phyloP scores from a whole-genome alignment of 2,888 invertebrate species.

The Platycheirus rosarum region DNA sequence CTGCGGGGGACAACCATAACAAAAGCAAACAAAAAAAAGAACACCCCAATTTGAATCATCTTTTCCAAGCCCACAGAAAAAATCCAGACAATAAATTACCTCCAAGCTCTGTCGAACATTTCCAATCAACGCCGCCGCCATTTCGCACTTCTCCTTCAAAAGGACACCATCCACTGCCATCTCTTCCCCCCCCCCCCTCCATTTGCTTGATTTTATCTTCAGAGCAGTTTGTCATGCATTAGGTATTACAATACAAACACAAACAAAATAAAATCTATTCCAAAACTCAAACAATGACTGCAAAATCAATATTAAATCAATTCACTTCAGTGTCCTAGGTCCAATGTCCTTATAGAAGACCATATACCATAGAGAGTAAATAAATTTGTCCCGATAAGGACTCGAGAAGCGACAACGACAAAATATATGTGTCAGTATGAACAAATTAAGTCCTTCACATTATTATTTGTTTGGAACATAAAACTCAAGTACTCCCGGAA shows the following conservation, averaged over 20 bases:
- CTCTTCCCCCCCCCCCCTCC: conserved; percentile 14
- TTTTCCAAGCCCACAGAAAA: conserved; percentile 26
- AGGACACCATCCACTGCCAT: conserved; percentile 12
- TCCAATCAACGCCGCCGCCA: conserved; percentile 27
- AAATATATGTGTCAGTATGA: conserved; percentile 26
- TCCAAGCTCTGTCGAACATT: conserved; percentile 20
- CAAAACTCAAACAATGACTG: conserved; percentile 59
- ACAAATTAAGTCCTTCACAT: conserved; percentile 71
- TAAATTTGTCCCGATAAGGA: conserved; percentile 7
- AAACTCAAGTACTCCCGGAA: conserved; percentile 53
- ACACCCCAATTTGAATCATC: conserved; percentile 46
- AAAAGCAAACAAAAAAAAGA: neutral
- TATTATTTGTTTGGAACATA: conserved; percentile 68
- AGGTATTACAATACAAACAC: conserved; percentile 48
- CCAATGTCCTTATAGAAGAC: conserved; percentile 47
- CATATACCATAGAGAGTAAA: neutral
- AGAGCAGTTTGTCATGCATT: conserved; percentile 33
- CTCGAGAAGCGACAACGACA: conserved; percentile 3
- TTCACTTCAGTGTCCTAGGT: conserved; percentile 62
- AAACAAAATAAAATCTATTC: conserved; percentile 49
- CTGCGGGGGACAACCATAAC: conserved; percentile 44
- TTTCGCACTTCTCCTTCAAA: neutral
- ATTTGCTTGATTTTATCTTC: conserved; percentile 14
- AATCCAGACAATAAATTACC: conserved; percentile 45
- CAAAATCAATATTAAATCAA: conserved; percentile 70